Evolutionary conservation across 1,140 invertebrate species (phyloP).

Genomic region (Musca vetustissima): DNA sequence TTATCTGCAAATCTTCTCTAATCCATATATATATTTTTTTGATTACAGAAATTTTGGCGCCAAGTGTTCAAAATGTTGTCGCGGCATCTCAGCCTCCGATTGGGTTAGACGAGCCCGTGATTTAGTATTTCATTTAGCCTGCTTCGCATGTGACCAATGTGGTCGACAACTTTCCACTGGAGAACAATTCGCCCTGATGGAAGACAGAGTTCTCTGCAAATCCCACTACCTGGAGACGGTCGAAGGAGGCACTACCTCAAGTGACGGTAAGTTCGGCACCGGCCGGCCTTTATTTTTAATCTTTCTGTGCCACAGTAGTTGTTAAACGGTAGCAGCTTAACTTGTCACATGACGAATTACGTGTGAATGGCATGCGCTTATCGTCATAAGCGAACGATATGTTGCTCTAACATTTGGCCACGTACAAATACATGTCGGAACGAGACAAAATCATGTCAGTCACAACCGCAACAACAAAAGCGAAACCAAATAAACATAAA

Average conservation of each 20-base stretch:
- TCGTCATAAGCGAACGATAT: not conserved
- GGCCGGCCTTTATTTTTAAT: not conserved
- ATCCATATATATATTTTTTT: too few relatives aligned
- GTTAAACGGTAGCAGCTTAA: slow-evolving; percentile 16
- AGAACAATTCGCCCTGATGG: slow-evolving; percentile 95
- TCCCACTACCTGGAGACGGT: slow-evolving; percentile 93
- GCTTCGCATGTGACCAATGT: slow-evolving; percentile 97
- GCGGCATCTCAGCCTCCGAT: slow-evolving; percentile 89
- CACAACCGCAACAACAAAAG: not conserved
- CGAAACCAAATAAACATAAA: not conserved
- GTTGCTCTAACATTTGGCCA: slow-evolving; percentile 26
- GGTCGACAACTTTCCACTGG: slow-evolving; percentile 95
- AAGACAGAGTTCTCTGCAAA: slow-evolving; percentile 91
- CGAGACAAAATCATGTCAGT: slow-evolving; percentile 16
- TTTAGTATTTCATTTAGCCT: slow-evolving; percentile 96
- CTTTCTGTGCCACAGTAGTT: not conserved
- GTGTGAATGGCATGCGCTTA: slow-evolving; percentile 23
- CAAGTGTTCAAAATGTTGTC: slow-evolving; percentile 93
- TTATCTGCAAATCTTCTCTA: too few relatives aligned
- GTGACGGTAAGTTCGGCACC: slow-evolving; percentile 66
- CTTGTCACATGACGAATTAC: slow-evolving; percentile 25
- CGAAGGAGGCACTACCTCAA: slow-evolving; percentile 87
- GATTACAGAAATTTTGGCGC: slow-evolving; percentile 92
- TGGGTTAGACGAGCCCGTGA: slow-evolving; percentile 95
- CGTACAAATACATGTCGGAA: slow-evolving; percentile 26